Conservation (phyloP, 2,113 vertebrate genomes). For the Otolemur garnettii region DNA sequence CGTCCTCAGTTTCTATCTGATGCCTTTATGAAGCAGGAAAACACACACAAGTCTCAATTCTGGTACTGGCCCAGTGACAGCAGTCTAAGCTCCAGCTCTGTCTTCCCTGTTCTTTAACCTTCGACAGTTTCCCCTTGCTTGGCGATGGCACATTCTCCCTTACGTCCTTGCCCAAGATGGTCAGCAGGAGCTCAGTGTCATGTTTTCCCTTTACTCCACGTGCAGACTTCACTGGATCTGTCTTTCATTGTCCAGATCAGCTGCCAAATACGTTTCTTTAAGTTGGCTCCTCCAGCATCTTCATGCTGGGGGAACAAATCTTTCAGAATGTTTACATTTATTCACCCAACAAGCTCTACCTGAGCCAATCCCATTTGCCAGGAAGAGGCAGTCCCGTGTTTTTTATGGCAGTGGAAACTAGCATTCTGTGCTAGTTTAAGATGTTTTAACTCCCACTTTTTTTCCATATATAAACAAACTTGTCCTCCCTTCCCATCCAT, state of each 20-base stretch:
- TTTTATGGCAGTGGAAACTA: neutral
- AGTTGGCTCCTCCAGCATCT: conserved; percentile 5
- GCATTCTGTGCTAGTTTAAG: neutral
- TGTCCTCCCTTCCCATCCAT: neutral
- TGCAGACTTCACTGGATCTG: neutral
- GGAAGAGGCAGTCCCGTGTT: neutral
- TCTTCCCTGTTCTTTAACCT: neutral
- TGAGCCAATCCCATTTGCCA: neutral
- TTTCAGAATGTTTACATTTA: conserved; percentile 38
- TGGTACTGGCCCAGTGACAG: neutral
- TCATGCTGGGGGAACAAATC: conserved; percentile 3
- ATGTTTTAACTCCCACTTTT: neutral
- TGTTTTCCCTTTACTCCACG: neutral
- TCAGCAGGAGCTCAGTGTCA: conserved; percentile 37
- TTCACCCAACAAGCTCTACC: neutral
- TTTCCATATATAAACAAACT: neutral
- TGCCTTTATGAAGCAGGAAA: conserved; percentile 12
- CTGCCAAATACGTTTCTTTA: neutral
- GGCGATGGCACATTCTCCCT: neutral
- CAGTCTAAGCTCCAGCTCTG: neutral
- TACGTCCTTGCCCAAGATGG: neutral
- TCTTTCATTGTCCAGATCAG: conserved; percentile 20
- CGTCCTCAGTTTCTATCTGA: conserved; percentile 11
- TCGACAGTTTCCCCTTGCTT: conserved; percentile 26
- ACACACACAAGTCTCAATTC: neutral